Evolutionary conservation across 2,888 invertebrate species (phyloP), one percentile per base, ranked within the genome.

Genomic region (Lottia scabra): DNA sequence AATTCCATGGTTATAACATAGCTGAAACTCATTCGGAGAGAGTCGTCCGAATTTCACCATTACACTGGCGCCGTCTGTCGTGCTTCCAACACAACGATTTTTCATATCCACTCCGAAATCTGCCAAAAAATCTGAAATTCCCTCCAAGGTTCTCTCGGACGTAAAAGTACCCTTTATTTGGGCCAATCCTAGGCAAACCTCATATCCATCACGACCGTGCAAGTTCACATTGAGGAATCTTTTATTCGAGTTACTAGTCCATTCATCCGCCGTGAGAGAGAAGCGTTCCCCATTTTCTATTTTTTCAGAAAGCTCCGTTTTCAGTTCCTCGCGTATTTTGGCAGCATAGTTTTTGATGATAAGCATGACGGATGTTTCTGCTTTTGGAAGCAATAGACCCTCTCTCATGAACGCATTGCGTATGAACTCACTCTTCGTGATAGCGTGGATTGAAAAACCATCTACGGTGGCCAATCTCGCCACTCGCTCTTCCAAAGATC

Each of bases 391-490:
- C n/a, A 5, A 19, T n/a, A 56, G 23, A 56, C 56, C 56, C 2
- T 56, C 56, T 56, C 8, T 56, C n/a, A n/a, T 56, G 56, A 56
- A 23, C 3, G 56, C n/a, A 23, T 56, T 8, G 56, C 56, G 56
- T 19, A 56, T 56, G 23, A 56, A 56, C n/a, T 56, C 23, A 8
- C 56, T 56, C n/a, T 56, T 56, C 23, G 56, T 23, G n/a, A 56
- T 56, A 56, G 56, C 56, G 23, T 56, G 56, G 56, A 56, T 56
- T 56, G 56, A 56, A 56, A 56, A 56, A 19, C 56, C 56, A 23
- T 56, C 56, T n/a, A 56, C 56, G 8, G 56, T 23, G n/a, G 56
- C 56, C 56, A 56, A 23, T 23, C 23, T 56, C 56, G 56, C n/a
- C 56, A 56, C n/a, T 56, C 3, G n/a, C 23, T 56, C 56, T 8